Base-by-base conservation (phyloP, 1,140 invertebrate genomes). In the Zaprionus davidi region DNA sequence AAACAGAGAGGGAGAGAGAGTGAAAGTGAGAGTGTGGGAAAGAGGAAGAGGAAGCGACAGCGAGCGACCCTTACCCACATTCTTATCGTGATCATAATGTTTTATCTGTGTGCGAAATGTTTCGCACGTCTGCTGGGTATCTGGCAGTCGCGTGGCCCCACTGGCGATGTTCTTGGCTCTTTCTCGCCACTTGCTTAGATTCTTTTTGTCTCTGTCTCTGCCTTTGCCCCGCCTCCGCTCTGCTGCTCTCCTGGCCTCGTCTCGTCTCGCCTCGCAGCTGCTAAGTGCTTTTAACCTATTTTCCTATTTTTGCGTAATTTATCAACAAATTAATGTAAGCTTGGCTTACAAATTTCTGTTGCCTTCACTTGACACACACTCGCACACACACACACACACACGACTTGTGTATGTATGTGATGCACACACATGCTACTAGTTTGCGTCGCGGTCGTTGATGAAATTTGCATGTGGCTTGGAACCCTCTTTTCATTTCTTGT, bases 301-400 rank as follows among this genome's bases (percentile, higher is more conserved):
- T 87, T 78, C 78, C 83, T 63, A 87, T 88, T 83, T 87, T 82
- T 71, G 71, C 74, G 74, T 55, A 88, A 88, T 87, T 84, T 87
- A 87, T 90, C 81, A 90, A 84, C 71, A 84, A 88, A 88, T 88
- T 88, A 84, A 88, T 87, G 71, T 87, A 78, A 78, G 83, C 84
- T 76, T 68, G 68, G 84, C 65, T 77, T 73, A 72, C 51, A 72
- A 72, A 67, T 67, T 76, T 65, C 53, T 62, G 13, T 62, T 66
- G 44, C 70, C 66, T 69, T 41, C 46, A 55, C 62, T 72, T 79
- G 68, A 73, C 55, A 77, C 38, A 77, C 56, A 69, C 44, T 57
- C 49, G 65, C 46, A 70, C 38, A 38, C 58, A n/a, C n/a, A n/a
- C n/a, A 20, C 58, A 55, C 20, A 46, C 20, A 59, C 58, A 20